phyloP scores from a whole-genome alignment of 92 coral and sea anemone genomes.

The Epizoanthus illoricatus region DNA sequence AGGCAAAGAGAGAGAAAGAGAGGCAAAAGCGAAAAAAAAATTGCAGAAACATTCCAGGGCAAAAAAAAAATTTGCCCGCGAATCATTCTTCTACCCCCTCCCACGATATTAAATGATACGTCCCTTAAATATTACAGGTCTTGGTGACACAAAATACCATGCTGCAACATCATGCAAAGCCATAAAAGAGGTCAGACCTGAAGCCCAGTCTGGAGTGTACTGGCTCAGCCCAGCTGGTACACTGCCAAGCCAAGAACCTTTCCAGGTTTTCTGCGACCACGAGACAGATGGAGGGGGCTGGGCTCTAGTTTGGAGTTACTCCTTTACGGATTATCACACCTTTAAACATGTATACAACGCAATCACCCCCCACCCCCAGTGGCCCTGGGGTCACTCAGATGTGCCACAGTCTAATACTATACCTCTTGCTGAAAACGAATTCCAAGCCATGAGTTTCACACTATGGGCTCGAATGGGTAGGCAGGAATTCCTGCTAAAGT shows the following conservation, averaged over 20 bases:
- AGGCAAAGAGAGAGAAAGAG: no score
- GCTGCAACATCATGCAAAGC: conserved; percentile 29
- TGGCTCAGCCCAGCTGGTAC: neutral
- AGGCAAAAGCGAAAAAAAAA: no score
- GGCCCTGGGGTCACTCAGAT: conserved; percentile 32
- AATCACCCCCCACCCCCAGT: conserved; percentile 25
- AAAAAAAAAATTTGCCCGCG: no score
- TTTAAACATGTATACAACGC: conserved; percentile 18
- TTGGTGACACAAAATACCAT: neutral
- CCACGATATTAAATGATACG: no score
- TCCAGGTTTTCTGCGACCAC: conserved; percentile 32
- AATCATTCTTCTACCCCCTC: no score
- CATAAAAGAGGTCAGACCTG: neutral
- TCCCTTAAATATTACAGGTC: neutral
- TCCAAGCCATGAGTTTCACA: conserved; percentile 14
- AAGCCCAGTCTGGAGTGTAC: conserved; percentile 5
- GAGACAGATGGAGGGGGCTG: conserved; percentile 41
- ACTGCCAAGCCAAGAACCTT: neutral
- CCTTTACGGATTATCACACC: conserved; percentile 10
- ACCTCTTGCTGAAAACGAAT: conserved; percentile 18
- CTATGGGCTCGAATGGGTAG: conserved; percentile 3
- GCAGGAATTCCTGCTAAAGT: conserved; percentile 23
- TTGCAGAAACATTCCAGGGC: no score
- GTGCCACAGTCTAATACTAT: conserved; percentile 3
- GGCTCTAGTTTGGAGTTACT: conserved; percentile 40